Base-by-base conservation (phyloP, 2,797 vertebrate genomes). In the Epinephelus awoara region DNA sequence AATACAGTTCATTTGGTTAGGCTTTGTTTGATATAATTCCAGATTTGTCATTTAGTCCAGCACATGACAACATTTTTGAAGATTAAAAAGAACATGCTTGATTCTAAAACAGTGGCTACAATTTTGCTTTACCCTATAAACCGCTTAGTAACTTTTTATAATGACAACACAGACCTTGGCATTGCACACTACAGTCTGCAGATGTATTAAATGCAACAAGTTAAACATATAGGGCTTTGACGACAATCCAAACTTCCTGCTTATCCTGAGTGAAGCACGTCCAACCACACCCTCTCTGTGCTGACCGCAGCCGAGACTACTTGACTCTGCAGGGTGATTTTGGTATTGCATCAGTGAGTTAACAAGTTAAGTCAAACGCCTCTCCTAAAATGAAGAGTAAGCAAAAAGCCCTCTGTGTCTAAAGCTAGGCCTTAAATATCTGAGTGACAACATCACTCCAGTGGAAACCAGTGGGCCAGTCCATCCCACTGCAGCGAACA, bases 401-500 rank as follows among this genome's bases (percentile, higher is more conserved):
- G 74, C 66, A 67, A 75, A 83, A 61, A 63, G n/a, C 40, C 29
- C 17, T 19, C 5, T 61, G 56, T 56, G 23, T 52, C 1, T 66
- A 66, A 50, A 55, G 57, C 50, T n/a, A 3, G 29, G 12, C 62
- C 38, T 67, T 67, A 62, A 51, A 77, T 70, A 0, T 73, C 25
- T 0, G 73, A 69, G 49, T 29, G 64, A 63, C 71, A 75, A 57
- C 71, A 55, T 76, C 44, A 12, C 34, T 82, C 23, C 63, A 61
- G 18, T 68, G 58, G 49, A 69, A 67, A 40, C 38, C 40, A 63
- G 58, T 18, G 47, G 55, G 57, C 23, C 3, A 5, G 64, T 59
- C 68, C 47, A 10, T 51, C 82, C 83, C 75, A 61, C 82, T 50
- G 56, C 70, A 49, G 66, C 6, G 4, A 73, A 76, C 80, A 89